These are phyloP conservation scores for Tipula confusa DNA, from an alignment of 2,888 invertebrate species.

Conservation along the genomic window DNA sequence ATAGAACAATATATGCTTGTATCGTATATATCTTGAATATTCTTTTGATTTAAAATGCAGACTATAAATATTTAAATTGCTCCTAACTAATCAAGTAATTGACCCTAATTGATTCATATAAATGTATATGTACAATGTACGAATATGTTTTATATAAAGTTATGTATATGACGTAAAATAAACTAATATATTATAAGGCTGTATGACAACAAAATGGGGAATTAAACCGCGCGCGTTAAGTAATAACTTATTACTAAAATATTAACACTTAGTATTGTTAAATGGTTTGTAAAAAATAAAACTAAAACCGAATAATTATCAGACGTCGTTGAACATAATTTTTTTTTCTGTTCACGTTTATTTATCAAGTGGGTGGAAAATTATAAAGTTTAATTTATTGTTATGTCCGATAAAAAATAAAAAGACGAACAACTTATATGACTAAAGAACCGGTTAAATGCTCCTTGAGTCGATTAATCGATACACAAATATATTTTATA, in stretches of 20 bases:
- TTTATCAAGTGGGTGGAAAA: conserved; percentile 12
- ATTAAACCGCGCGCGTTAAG: background rate
- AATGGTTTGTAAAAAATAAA: background rate
- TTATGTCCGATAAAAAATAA: background rate
- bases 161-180: background rate
- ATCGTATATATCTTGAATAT: background rate
- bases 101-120: background rate
- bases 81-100: conserved; percentile 25
- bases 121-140: background rate
- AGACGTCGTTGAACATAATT: conserved; percentile 4
- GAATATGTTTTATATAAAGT: background rate
- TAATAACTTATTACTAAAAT: conserved; percentile 25
- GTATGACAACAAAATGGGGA: background rate
- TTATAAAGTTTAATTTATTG: conserved; percentile 20
- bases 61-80: conserved; percentile 12
- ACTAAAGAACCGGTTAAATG: conserved; percentile 13
- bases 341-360: background rate
- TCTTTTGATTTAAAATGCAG: conserved; percentile 25
- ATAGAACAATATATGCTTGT: background rate
- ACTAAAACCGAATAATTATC: background rate
- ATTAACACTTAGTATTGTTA: conserved; percentile 5
- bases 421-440: background rate
- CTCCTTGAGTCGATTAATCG: conserved; percentile 9
- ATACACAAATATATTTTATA: background rate
- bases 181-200: background rate